These are phyloP conservation scores for Solenopsis invicta DNA, from an alignment of 1,140 invertebrate genomes.

Conservation along the genomic window DNA sequence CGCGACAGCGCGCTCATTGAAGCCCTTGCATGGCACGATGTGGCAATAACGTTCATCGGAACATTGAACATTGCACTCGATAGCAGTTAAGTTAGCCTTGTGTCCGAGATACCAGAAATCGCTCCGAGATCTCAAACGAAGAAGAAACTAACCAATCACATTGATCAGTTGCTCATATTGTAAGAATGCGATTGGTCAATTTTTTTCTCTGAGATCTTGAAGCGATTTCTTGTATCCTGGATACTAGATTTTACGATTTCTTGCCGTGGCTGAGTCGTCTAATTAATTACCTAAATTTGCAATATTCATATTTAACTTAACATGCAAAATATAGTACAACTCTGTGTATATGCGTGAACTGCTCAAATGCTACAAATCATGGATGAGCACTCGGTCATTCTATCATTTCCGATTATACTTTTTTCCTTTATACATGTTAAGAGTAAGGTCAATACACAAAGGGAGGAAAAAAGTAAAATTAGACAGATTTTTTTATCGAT, in stretches of 20 bases:
- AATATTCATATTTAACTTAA: not conserved
- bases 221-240: too few relatives aligned
- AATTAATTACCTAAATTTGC: not conserved
- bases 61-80: not conserved
- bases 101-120: too few relatives aligned
- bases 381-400: not conserved
- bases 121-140: too few relatives aligned
- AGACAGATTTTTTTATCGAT: not conserved
- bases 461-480: not conserved
- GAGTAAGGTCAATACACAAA: not conserved
- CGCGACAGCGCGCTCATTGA: not conserved
- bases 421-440: not conserved
- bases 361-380: not conserved
- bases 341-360: too few relatives aligned
- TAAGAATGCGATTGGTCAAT: too few relatives aligned
- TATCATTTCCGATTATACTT: not conserved
- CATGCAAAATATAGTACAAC: not conserved
- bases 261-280: not conserved
- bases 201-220: too few relatives aligned
- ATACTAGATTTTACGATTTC: not conserved
- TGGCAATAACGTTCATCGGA: slow-evolving; percentile 18
- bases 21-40: not conserved
- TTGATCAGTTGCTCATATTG: too few relatives aligned
- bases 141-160: too few relatives aligned
- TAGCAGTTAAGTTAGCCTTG: not conserved